Conservation (phyloP, 2,113 vertebrate species). For the Potamarius usumacintae region DNA sequence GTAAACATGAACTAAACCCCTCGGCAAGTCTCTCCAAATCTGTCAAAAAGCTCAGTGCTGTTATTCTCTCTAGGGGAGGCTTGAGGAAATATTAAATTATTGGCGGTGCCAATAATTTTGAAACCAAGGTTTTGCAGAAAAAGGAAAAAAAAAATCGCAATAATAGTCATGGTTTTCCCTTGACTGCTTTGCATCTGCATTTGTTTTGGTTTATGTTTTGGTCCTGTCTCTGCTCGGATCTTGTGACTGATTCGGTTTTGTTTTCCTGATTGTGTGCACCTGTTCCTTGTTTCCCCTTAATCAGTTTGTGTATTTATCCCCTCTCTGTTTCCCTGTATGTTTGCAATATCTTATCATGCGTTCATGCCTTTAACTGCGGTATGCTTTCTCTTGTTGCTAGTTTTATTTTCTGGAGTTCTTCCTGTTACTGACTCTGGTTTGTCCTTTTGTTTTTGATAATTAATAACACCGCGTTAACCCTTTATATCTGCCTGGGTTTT, state of each 20-base stretch:
- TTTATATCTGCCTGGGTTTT: background rate
- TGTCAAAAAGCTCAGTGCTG: background rate
- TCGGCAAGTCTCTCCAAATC: background rate
- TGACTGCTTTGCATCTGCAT: background rate
- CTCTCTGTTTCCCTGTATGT: background rate
- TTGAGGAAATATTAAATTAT: background rate
- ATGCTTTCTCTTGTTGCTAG: too few relatives aligned
- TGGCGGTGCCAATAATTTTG: background rate
- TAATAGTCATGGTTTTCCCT: background rate
- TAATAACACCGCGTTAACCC: background rate
- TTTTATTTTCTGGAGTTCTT: background rate
- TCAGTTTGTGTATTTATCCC: slow-evolving; percentile 4
- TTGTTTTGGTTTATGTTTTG: background rate
- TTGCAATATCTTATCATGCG: background rate
- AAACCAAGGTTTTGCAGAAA: background rate
- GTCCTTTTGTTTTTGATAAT: background rate
- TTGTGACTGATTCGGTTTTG: background rate
- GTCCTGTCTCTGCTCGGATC: background rate
- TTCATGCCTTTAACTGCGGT: background rate
- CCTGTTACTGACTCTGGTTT: background rate
- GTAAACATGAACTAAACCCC: background rate
- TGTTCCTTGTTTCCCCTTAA: background rate
- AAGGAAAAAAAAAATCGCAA: background rate
- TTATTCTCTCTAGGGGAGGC: background rate
- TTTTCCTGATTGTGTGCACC: slow-evolving; percentile 4